Base-by-base conservation (phyloP, 2,888 invertebrate species). In the Lamproptera curius region DNA sequence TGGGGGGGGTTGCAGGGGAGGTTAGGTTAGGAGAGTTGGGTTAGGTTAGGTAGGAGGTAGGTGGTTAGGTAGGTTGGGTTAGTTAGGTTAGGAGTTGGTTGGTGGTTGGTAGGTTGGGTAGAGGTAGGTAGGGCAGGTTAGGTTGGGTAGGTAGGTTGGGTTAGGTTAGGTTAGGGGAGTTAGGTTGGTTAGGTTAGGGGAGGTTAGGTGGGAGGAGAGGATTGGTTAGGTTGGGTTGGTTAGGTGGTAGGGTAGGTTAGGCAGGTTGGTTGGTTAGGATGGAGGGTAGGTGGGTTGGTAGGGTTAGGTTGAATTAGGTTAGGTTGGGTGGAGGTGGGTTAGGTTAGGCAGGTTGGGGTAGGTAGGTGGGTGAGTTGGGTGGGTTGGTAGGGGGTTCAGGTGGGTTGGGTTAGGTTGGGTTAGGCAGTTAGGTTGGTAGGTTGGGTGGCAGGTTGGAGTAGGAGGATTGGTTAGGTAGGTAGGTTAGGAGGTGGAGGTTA, bases 41-140 rank as follows among this genome's bases (percentile, higher is more conserved):
- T 52, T 52, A 48, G 51, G 51, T 47, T 48, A 35, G 47, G 41
- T 41, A n/a, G n/a, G n/a, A n/a, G n/a, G n/a, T n/a, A n/a, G n/a
- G n/a, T n/a, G n/a, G n/a, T n/a, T n/a, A n/a, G n/a, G n/a, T n/a
- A n/a, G n/a, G n/a, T 47, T 38, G 42, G 48, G 42, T 48, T 44
- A 48, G 51, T 51, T 47, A 47, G 51, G 51, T 47, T 51, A 47
- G 51, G 51, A 48, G 47, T 44, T 47, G 51, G 47, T 47, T 48
- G 51, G 36, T 36, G 15, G 10, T 13, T n/a, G 36, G 15, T 36
- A 11, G 13, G 52, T 48, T 45, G 42, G 52, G 48, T 48, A 44
- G 53, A 54, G 57, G 56, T 53, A 51, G 56, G 55, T 54, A 53
- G 45, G 53, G 50, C 47, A 50, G 53, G 53, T 53, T 53, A 53